Evolutionary conservation across 2,888 invertebrate species (phyloP).

Genomic region (Caradrina kadenii): DNA sequence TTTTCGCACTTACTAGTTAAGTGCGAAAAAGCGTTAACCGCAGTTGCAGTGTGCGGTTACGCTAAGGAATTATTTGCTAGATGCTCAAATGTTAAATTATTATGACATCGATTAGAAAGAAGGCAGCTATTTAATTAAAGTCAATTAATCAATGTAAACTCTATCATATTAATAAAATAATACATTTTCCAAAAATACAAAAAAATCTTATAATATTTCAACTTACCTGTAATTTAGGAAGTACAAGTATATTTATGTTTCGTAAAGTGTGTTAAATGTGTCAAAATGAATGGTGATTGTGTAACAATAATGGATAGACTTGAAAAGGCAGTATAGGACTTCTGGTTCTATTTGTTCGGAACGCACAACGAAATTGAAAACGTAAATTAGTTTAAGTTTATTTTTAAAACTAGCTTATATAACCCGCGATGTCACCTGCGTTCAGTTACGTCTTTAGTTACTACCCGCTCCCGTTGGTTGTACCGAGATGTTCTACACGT

Average conservation of each 20-base stretch:
- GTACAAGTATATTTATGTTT: no score
- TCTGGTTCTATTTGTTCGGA: background rate
- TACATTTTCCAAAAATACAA: background rate
- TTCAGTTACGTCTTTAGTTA: no score
- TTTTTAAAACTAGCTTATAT: background rate
- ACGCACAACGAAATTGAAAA: constrained; percentile 41
- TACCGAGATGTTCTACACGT: no score
- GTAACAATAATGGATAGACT: background rate
- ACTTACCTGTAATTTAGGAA: no score
- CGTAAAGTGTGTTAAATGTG: no score
- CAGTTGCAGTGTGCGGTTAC: background rate
- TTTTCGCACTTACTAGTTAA: background rate
- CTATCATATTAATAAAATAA: constrained; percentile 1
- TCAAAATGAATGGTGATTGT: background rate
- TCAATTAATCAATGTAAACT: constrained; percentile 55
- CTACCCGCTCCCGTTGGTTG: no score
- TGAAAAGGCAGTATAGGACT: background rate
- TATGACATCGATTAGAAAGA: background rate
- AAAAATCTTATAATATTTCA: background rate
- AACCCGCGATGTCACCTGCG: no score
- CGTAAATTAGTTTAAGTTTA: background rate
- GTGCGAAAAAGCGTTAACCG: background rate
- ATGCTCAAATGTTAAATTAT: background rate
- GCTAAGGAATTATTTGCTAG: background rate
- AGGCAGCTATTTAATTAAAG: constrained; percentile 50